phyloP scores from a whole-genome alignment of 2,888 invertebrate species.

The Nymphalis urticae region DNA sequence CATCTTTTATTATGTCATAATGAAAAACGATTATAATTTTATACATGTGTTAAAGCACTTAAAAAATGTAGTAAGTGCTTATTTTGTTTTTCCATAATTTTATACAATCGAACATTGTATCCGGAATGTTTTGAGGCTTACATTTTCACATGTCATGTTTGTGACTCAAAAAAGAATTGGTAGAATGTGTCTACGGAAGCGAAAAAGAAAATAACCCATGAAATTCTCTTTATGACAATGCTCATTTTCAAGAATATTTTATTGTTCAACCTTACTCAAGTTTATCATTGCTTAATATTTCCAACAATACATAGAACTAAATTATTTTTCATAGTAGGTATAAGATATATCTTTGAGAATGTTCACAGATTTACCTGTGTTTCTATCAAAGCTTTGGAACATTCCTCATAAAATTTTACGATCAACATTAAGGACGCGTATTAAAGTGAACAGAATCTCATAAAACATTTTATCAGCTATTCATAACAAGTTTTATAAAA shows the following conservation, averaged over 20 bases:
- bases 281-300: slow-evolving; percentile 5
- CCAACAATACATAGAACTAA: not conserved
- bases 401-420: slow-evolving; percentile 70
- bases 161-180: slow-evolving; percentile 71
- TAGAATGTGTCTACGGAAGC: slow-evolving; percentile 63
- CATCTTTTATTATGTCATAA: too few relatives aligned
- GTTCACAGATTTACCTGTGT: slow-evolving; percentile 47
- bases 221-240: slow-evolving; percentile 30
- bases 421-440: slow-evolving; percentile 58
- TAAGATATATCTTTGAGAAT: slow-evolving; percentile 1
- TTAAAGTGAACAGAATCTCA: slow-evolving; percentile 55
- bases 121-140: slow-evolving; percentile 50
- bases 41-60: too few relatives aligned
- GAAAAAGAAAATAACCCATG: slow-evolving; percentile 41
- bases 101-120: slow-evolving; percentile 19
- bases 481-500: slow-evolving; percentile 39
- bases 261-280: slow-evolving; percentile 21
- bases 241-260: slow-evolving; percentile 28
- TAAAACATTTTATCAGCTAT: slow-evolving; percentile 58
- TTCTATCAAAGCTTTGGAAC: slow-evolving; percentile 63
- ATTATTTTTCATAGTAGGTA: slow-evolving; percentile 6
- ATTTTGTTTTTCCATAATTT: not conserved
- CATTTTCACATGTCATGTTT: slow-evolving; percentile 69
- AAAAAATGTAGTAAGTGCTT: too few relatives aligned
- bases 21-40: too few relatives aligned